Evolutionary conservation across 2,888 invertebrate genomes (phyloP).

Genomic region (Crepidodera aurea): DNA sequence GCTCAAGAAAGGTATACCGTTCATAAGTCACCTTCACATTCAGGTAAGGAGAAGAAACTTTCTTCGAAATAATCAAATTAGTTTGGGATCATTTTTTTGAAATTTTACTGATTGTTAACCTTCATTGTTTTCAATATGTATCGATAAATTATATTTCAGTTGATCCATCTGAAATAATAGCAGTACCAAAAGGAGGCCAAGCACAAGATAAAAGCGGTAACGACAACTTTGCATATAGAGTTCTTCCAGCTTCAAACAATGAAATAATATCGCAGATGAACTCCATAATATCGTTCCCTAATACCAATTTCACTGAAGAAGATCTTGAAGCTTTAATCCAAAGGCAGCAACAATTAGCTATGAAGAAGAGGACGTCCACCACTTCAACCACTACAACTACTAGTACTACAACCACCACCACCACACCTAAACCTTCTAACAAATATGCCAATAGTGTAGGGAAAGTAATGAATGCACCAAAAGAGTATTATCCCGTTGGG

Average conservation of each 20-base stretch:
- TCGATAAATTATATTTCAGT: too few species aligned
- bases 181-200: constrained; percentile 49
- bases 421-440: constrained; percentile 59
- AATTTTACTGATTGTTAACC: too few species aligned
- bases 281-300: constrained; percentile 60
- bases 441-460: constrained; percentile 55
- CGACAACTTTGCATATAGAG: constrained; percentile 53
- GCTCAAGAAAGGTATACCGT: constrained; percentile 63
- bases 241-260: constrained; percentile 49
- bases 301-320: constrained; percentile 81
- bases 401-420: constrained; percentile 62
- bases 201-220: constrained; percentile 52
- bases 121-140: too few species aligned
- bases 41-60: constrained; percentile 8
- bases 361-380: constrained; percentile 42
- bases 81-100: too few species aligned
- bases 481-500: constrained; percentile 87
- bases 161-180: constrained; percentile 48
- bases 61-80: not conserved
- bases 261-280: constrained; percentile 46
- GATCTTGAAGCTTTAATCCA: constrained; percentile 78
- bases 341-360: constrained; percentile 70
- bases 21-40: constrained; percentile 5
- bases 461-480: constrained; percentile 89
- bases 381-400: constrained; percentile 42